Evolutionary conservation across 2,797 vertebrate species (phyloP).

Genomic region (Argyrosomus regius): DNA sequence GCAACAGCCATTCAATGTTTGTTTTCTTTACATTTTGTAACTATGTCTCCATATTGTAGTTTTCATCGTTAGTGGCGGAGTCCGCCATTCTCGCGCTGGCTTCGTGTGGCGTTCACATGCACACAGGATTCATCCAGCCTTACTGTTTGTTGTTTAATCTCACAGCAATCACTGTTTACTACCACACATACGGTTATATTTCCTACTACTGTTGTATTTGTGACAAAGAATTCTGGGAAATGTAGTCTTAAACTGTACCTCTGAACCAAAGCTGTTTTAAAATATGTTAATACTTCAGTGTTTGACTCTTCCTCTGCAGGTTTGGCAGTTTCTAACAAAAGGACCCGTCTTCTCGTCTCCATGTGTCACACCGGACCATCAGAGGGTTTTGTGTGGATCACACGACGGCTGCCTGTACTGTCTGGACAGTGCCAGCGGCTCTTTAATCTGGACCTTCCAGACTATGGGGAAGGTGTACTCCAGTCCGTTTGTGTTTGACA

Average conservation of each 20-base stretch:
- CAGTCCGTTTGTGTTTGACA: constrained; percentile 89
- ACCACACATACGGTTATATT: background rate
- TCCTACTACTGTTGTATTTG: background rate
- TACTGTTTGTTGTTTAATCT: background rate
- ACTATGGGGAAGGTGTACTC: constrained; percentile 90
- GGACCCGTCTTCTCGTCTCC: constrained; percentile 96
- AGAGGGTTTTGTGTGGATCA: constrained; percentile 91
- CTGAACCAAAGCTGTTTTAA: background rate
- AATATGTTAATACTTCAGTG: background rate
- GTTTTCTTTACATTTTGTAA: background rate
- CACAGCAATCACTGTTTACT: background rate
- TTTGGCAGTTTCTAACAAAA: constrained; percentile 90
- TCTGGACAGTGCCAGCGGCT: constrained; percentile 84
- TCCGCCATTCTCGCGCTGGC: background rate
- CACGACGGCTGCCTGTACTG: constrained; percentile 93
- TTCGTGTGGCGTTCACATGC: background rate
- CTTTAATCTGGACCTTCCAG: constrained; percentile 91
- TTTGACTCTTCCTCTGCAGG: constrained; percentile 75
- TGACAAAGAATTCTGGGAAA: background rate
- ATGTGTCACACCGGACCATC: constrained; percentile 81
- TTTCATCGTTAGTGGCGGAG: background rate
- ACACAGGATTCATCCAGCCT: background rate
- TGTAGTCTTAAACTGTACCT: background rate
- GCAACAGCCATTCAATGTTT: background rate
- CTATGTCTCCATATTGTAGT: background rate